phyloP scores from a whole-genome alignment of 1,140 invertebrate species.

The Rhopalosiphum padi region DNA sequence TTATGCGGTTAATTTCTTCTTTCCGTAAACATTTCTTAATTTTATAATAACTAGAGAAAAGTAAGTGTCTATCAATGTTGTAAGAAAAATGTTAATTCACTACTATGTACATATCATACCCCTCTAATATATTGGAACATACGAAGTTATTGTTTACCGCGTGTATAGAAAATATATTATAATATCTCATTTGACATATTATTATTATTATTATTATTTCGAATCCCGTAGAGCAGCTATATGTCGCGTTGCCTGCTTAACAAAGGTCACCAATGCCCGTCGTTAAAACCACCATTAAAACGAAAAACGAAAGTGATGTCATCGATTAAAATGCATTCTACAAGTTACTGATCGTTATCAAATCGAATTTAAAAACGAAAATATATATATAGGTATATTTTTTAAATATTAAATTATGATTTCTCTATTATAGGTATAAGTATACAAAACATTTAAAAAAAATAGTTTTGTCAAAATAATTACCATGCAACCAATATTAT shows the following conservation, averaged over 20 bases:
- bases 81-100: constrained; percentile 17
- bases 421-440: not conserved
- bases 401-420: not conserved
- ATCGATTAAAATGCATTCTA: not conserved
- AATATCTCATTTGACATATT: not conserved
- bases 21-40: not conserved
- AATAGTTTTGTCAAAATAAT: not conserved
- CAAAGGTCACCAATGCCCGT: not conserved
- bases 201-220: not conserved
- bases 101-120: not conserved
- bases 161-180: not conserved
- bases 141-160: not conserved
- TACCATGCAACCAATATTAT: not conserved
- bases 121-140: not conserved
- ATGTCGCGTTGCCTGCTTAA: not conserved
- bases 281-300: not conserved
- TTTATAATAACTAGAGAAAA: not conserved
- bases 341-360: not conserved
- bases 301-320: not conserved
- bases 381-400: not conserved
- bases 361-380: not conserved
- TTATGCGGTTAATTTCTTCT: constrained; percentile 17
- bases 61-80: not conserved
- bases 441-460: not conserved
- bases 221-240: not conserved